These are phyloP conservation scores for Apocheima hispidaria DNA, from an alignment of 2,888 invertebrate genomes.

Conservation along the genomic window DNA sequence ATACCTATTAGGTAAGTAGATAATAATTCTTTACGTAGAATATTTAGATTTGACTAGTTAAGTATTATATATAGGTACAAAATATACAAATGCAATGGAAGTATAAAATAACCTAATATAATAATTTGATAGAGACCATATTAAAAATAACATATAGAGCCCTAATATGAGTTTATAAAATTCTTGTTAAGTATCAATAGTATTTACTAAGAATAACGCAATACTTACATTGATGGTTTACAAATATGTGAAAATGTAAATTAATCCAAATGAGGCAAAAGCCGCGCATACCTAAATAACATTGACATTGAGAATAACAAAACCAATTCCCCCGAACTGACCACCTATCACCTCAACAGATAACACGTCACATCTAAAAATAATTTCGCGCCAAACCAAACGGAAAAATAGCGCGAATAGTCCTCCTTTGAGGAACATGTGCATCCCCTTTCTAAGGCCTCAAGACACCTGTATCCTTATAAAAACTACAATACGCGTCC, in stretches of 20 bases:
- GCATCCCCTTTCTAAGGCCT: slow-evolving; percentile 68
- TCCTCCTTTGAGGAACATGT: slow-evolving; percentile 38
- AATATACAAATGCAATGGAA: too few species aligned
- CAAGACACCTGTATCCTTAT: slow-evolving; percentile 74
- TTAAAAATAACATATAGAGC: too few species aligned
- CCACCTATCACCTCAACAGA: slow-evolving; percentile 58
- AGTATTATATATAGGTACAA: too few species aligned
- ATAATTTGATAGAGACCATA: too few species aligned
- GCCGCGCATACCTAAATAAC: slow-evolving; percentile 9
- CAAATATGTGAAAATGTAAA: not conserved
- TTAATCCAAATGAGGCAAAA: slow-evolving; percentile 5
- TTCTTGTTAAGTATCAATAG: too few species aligned
- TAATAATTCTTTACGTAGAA: too few species aligned
- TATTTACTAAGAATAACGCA: not conserved
- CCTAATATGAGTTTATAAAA: too few species aligned
- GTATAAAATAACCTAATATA: too few species aligned
- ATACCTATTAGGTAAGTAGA: too few species aligned
- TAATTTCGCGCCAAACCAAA: slow-evolving; percentile 50
- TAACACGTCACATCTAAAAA: slow-evolving; percentile 60
- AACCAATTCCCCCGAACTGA: slow-evolving; percentile 45
- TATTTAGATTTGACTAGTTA: too few species aligned
- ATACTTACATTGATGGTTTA: not conserved
- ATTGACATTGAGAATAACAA: slow-evolving; percentile 42
- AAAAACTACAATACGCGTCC: slow-evolving; percentile 76
- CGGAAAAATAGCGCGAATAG: slow-evolving; percentile 38